Percentiles rank a stretch among this genome's conserved stretches.
These are phyloP conservation scores for Ciconia stormi DNA, from an alignment of 2,113 vertebrate genomes.

Conservation along the genomic window DNA sequence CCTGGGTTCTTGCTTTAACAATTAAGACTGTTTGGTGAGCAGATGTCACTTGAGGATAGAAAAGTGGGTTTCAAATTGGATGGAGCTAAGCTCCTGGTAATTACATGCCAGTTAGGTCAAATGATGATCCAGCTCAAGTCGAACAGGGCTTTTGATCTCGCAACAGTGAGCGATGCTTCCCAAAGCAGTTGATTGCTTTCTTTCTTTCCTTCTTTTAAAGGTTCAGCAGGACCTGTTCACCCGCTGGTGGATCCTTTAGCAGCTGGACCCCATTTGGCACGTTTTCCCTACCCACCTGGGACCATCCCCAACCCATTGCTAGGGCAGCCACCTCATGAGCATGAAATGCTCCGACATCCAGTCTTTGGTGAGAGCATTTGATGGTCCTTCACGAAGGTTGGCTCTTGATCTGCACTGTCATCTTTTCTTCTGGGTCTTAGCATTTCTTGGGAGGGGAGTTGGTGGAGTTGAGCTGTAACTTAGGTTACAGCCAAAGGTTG, in stretches of 20 bases:
- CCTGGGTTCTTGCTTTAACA: background rate
- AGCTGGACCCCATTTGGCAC: constrained; percentile 91
- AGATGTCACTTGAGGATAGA: background rate
- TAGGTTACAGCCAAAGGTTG: background rate
- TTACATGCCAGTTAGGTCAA: background rate
- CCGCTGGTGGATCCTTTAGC: constrained; percentile 88
- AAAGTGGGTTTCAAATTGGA: background rate
- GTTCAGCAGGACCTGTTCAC: constrained; percentile 90
- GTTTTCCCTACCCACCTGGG: constrained; percentile 94
- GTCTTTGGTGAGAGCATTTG: constrained; percentile 86
- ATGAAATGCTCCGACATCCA: constrained; percentile 97
- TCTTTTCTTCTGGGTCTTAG: background rate
- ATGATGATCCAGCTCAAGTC: background rate
- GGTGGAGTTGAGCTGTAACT: background rate
- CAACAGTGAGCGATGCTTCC: background rate
- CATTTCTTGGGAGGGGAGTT: background rate
- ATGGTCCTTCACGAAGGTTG: background rate
- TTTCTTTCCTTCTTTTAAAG: constrained; percentile 59
- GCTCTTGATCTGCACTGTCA: background rate
- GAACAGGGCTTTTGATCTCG: background rate
- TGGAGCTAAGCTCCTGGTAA: background rate
- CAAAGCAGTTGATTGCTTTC: background rate
- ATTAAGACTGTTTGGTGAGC: background rate
- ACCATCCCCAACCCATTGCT: constrained; percentile 93
- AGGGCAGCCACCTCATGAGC: constrained; percentile 92